These are phyloP conservation scores for Glaucopsyche alexis DNA, from an alignment of 2,888 invertebrate genomes.

Conservation along the genomic window DNA sequence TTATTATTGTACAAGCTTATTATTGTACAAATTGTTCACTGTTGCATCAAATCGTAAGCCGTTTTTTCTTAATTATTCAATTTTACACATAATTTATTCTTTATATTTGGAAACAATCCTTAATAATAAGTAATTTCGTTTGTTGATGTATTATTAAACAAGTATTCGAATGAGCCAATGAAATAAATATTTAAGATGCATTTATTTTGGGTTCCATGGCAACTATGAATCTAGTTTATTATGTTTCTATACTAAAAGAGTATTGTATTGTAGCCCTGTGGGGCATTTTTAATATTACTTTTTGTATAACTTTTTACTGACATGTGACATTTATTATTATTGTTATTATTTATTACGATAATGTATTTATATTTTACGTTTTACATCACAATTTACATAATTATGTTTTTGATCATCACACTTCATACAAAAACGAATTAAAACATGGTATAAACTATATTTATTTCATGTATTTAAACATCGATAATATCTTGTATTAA, in stretches of 20 bases:
- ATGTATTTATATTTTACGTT: background rate
- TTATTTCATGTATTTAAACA: no score
- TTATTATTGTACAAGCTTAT: background rate
- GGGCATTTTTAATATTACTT: background rate
- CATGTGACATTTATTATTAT: background rate
- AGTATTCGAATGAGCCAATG: background rate
- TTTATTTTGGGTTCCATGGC: background rate
- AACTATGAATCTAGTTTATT: background rate
- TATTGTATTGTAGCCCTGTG: background rate
- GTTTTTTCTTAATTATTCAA: no score
- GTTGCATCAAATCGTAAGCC: no score
- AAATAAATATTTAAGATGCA: conserved; percentile 2
- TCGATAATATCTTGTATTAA: background rate
- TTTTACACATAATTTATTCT: no score
- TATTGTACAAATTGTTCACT: no score
- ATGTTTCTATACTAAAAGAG: background rate
- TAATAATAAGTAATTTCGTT: no score
- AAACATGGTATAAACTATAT: no score
- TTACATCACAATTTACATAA: background rate
- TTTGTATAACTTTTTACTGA: background rate
- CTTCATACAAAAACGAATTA: no score
- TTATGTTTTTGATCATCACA: background rate
- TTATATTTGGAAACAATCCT: no score
- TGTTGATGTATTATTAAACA: no score
- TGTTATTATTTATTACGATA: background rate